phyloP scores from a whole-genome alignment of 2,113 vertebrate species.

The Megalops atlanticus region DNA sequence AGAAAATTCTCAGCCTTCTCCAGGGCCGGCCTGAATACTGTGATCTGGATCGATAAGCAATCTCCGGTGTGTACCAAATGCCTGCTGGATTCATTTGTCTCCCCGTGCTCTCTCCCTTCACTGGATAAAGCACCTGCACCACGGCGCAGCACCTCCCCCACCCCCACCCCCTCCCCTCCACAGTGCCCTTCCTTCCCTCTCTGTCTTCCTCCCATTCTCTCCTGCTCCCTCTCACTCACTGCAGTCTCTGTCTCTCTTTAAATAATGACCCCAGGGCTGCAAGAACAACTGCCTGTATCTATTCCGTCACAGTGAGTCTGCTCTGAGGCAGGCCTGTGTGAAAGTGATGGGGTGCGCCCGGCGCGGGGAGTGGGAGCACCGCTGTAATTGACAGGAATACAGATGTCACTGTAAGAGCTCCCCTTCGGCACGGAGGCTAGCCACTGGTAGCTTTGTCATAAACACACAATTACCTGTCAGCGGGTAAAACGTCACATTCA shows the following conservation, averaged over 20 bases:
- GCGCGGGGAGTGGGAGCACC: constrained; percentile 47
- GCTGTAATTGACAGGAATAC: constrained; percentile 74
- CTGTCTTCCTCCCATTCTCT: not conserved
- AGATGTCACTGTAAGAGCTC: constrained; percentile 77
- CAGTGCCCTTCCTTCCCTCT: too few relatives aligned
- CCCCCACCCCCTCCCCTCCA: constrained; percentile 19
- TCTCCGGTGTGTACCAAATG: constrained; percentile 99
- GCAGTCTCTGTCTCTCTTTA: constrained; percentile 77
- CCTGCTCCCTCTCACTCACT: constrained; percentile 60
- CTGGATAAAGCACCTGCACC: constrained; percentile 82
- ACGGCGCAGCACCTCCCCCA: constrained; percentile 41
- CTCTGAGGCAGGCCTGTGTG: constrained; percentile 66
- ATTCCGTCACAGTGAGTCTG: constrained; percentile 81
- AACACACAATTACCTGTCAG: constrained; percentile 33
- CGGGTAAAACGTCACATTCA: not conserved
- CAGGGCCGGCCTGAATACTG: constrained; percentile 90
- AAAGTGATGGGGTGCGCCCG: constrained; percentile 63
- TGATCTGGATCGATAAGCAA: constrained; percentile 99
- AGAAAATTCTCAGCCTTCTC: constrained; percentile 98
- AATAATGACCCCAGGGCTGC: constrained; percentile 88
- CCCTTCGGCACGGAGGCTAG: constrained; percentile 69
- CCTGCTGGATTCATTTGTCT: constrained; percentile 99
- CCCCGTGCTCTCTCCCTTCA: constrained; percentile 80
- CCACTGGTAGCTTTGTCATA: constrained; percentile 52
- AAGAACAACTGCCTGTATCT: constrained; percentile 79